These are phyloP conservation scores for Spilogale gracilis DNA, from an alignment of 2,113 vertebrate genomes.

Conservation along the genomic window DNA sequence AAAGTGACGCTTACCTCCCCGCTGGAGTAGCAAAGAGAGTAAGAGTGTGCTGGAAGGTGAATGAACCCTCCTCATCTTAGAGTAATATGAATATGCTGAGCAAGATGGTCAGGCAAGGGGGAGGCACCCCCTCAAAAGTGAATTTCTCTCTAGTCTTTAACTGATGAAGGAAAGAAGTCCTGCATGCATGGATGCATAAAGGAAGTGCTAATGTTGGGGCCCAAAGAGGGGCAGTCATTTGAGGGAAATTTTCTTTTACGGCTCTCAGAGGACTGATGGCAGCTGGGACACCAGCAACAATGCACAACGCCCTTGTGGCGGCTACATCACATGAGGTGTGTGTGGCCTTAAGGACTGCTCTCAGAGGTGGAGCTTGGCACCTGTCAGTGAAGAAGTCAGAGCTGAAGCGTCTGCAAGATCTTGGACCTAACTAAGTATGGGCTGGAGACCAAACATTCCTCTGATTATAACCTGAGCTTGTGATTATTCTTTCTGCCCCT, in stretches of 20 bases:
- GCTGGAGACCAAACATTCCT: background rate
- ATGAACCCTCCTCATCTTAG: background rate
- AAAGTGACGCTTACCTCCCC: background rate
- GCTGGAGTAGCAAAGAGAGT: background rate
- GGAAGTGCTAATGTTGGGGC: background rate
- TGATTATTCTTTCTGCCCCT: background rate
- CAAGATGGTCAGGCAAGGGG: background rate
- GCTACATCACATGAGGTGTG: background rate
- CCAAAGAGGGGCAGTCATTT: background rate
- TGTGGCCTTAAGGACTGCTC: background rate
- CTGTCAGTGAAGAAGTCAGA: too few species aligned
- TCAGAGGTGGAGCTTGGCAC: background rate
- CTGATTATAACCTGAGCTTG: background rate
- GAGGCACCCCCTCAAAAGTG: background rate
- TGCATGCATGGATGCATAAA: background rate
- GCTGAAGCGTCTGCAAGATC: background rate
- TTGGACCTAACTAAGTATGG: background rate
- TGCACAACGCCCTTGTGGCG: fast-evolving
- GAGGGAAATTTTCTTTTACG: background rate
- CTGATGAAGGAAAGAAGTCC: background rate
- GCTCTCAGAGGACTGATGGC: fast-evolving
- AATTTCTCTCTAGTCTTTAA: background rate
- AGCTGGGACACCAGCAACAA: too few species aligned
- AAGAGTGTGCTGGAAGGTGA: background rate
- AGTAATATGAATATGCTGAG: background rate